phyloP scores from a whole-genome alignment of 2,113 vertebrate genomes.

The Solenodon paradoxus region DNA sequence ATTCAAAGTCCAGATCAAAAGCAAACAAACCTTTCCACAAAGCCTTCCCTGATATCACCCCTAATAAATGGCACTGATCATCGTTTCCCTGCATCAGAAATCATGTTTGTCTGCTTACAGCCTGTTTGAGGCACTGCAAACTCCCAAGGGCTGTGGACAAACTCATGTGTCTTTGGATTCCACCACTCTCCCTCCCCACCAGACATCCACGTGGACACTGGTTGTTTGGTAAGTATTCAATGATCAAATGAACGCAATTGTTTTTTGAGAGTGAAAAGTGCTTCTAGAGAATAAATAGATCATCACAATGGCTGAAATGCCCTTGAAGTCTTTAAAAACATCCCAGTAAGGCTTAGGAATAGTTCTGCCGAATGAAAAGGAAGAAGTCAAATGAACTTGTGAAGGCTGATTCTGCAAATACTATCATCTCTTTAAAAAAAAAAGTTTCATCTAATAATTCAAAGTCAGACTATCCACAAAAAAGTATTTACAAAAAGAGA shows the following conservation, averaged over 20 bases:
- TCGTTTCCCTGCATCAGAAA: background rate
- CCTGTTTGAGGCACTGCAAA: background rate
- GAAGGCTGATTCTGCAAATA: background rate
- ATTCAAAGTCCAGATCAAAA: constrained; percentile 35
- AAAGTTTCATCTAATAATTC: constrained; percentile 23
- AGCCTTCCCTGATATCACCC: background rate
- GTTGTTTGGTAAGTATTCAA: background rate
- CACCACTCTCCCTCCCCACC: background rate
- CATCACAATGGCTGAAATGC: background rate
- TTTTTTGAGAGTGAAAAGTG: constrained; percentile 23
- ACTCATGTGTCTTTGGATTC: background rate
- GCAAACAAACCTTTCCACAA: background rate
- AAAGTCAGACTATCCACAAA: constrained; percentile 23
- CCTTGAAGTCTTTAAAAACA: constrained; percentile 46
- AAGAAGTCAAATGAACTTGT: constrained; percentile 49
- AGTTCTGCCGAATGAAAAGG: constrained; percentile 21
- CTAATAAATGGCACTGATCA: background rate
- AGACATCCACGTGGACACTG: background rate
- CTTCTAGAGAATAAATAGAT: background rate
- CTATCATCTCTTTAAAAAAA: constrained; percentile 22
- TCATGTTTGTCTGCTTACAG: background rate
- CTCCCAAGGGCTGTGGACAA: background rate
- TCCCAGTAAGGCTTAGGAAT: background rate
- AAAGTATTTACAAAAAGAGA: background rate
- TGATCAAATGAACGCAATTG: background rate